Evolutionary conservation across 1,140 invertebrate genomes (phyloP).

Genomic region (Muscidifurax raptorellus): DNA sequence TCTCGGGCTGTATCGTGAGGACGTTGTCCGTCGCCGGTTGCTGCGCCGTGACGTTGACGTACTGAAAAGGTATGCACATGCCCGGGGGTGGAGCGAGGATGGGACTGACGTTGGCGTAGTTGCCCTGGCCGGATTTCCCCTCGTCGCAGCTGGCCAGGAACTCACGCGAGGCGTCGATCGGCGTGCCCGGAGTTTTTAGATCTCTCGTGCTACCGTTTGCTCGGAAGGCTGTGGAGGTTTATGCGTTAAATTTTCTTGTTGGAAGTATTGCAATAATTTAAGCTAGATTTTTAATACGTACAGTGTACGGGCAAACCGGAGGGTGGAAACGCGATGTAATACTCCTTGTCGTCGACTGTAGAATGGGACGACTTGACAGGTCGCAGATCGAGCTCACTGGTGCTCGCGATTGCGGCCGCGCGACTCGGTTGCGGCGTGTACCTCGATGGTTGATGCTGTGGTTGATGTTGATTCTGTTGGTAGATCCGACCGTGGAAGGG

Average conservation of each 20-base stretch:
- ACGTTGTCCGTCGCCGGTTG: not conserved
- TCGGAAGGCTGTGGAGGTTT: constrained; percentile 56
- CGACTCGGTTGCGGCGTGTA: constrained; percentile 60
- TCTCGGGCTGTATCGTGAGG: constrained; percentile 34
- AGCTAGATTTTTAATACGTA: constrained; percentile 56
- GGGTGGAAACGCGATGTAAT: constrained; percentile 76
- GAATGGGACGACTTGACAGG: constrained; percentile 54
- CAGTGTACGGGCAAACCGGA: constrained; percentile 74
- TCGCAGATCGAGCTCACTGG: constrained; percentile 64
- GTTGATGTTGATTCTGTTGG: constrained; percentile 18
- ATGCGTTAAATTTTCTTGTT: not conserved
- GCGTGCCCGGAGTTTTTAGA: constrained; percentile 22
- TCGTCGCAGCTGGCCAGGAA: not conserved
- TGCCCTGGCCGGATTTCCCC: constrained; percentile 31
- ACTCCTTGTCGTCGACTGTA: constrained; percentile 63
- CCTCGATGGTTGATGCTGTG: constrained; percentile 50
- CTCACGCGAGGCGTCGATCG: not conserved
- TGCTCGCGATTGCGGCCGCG: constrained; percentile 43
- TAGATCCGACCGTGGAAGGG: constrained; percentile 65
- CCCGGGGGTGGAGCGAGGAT: constrained; percentile 59
- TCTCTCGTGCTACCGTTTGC: constrained; percentile 49
- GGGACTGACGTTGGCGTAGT: constrained; percentile 61
- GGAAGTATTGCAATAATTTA: not conserved
- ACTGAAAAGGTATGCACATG: constrained; percentile 68
- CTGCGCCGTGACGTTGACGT: constrained; percentile 58